Base-by-base conservation (phyloP, 2,888 invertebrate genomes). In the Asteroscopus sphinx region DNA sequence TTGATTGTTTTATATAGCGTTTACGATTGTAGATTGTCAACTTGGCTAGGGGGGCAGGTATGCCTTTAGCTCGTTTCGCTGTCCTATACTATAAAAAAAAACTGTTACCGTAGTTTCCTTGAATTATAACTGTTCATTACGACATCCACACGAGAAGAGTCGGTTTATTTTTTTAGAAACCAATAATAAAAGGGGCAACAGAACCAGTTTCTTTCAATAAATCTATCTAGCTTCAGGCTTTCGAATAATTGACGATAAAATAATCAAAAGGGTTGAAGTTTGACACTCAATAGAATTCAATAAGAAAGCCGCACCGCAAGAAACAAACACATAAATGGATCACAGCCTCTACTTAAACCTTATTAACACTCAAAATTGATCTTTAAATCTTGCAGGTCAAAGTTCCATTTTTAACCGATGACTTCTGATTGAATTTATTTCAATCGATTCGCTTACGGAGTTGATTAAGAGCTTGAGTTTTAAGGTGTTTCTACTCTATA, bases 281-380 rank as follows among this genome's bases (percentile, higher is more conserved):
- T 45, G 16, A 16, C 28, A 2, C 16, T 45, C 15, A 35, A 25
- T 45, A 35, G 11, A 7, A 9, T 30, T 30, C 15, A 28, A 6
- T 42, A 2, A 37, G 41, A 41, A 5, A 9, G n/a, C n/a, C 12
- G 12, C 39, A 39, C 32, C 7, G 33, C 13, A 45, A 45, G 44
- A 45, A 12, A 13, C 17, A 44, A 17, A 21, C 32, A 13, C 12
- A 28, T 30, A 9, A 45, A 35, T 9, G 13, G 35, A 33, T 45
- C 25, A 35, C 33, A 35, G 12, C 13, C 12, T 25, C n/a, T 5
- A 25, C 45, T 35, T 13, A 40, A 13, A 40, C 4, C 12, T 13
- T 9, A 6, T n/a, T 25, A 26, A 25, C 26, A 15, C 13, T 40
- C 13, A 13, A 40, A 26, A 15, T 8, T 26, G 25, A 26, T 9